phyloP scores from a whole-genome alignment of 2,113 vertebrate species.

The Hystrix cristata region DNA sequence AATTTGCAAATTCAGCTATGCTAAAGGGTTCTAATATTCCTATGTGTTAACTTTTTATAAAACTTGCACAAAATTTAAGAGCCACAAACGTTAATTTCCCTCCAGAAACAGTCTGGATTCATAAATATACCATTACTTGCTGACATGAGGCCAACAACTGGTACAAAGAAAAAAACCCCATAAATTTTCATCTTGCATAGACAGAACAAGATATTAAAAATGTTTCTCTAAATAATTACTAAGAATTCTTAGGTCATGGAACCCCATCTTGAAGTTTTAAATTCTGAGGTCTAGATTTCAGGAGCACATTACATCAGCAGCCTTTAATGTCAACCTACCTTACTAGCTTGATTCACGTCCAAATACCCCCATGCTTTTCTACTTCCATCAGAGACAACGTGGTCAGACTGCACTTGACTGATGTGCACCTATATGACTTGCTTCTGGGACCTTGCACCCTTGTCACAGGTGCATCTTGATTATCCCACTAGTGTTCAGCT shows the following conservation, averaged over 20 bases:
- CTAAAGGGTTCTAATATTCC: slow-evolving; percentile 29
- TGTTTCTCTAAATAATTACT: not conserved
- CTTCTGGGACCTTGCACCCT: not conserved
- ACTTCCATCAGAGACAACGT: not conserved
- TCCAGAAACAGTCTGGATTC: not conserved
- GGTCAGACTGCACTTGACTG: fast-evolving
- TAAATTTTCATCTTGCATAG: not conserved
- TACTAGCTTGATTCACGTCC: not conserved
- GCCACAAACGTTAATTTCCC: not conserved
- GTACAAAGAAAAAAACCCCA: not conserved
- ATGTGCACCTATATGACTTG: not conserved
- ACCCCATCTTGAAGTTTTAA: not conserved
- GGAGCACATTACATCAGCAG: not conserved
- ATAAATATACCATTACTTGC: not conserved
- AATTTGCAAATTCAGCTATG: slow-evolving; percentile 47
- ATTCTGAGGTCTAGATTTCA: not conserved
- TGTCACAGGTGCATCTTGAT: not conserved
- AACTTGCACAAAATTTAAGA: not conserved
- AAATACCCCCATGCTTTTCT: not conserved
- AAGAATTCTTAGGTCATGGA: not conserved
- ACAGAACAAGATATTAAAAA: slow-evolving; percentile 1
- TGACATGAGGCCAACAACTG: not conserved
- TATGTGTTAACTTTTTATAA: slow-evolving; percentile 35
- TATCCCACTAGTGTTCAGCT: not conserved
- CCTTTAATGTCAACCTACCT: not conserved